These are phyloP conservation scores for Coreius guichenoti DNA, from an alignment of 2,797 vertebrate genomes.

Conservation along the genomic window DNA sequence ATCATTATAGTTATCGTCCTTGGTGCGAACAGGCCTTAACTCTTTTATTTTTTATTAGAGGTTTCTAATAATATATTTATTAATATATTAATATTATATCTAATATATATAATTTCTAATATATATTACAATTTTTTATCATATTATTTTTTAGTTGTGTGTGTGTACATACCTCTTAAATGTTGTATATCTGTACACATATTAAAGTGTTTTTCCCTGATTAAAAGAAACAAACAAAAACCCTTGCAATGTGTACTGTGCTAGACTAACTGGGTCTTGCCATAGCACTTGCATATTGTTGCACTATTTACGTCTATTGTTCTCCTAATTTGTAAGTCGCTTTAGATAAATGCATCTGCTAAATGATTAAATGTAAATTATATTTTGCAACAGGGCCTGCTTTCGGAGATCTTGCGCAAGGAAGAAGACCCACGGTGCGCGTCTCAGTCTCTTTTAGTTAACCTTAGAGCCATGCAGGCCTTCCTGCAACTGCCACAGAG, in stretches of 20 bases:
- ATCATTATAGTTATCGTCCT: background rate
- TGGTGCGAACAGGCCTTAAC: background rate
- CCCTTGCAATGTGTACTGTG: background rate
- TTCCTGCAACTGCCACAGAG: conserved; percentile 94
- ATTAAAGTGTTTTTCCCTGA: conserved; percentile 12
- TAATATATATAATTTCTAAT: too few relatives aligned
- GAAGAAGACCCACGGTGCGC: conserved; percentile 95
- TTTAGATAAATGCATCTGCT: background rate
- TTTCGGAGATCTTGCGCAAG: conserved; percentile 96
- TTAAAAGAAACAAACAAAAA: background rate
- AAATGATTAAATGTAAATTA: conserved; percentile 4
- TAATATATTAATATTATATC: background rate
- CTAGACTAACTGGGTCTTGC: background rate
- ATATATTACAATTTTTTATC: too few relatives aligned
- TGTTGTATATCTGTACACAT: background rate
- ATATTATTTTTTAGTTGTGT: conserved; percentile 4
- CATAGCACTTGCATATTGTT: background rate
- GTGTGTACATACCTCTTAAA: conserved; percentile 31
- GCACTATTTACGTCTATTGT: background rate
- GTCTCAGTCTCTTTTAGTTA: conserved; percentile 95
- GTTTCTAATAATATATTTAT: background rate
- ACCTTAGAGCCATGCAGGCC: conserved; percentile 97
- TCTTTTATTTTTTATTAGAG: background rate
- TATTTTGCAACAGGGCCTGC: conserved; percentile 82
- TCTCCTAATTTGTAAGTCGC: background rate